Conservation (phyloP, 2,888 invertebrate genomes). For the Scaptomyza parva region DNA sequence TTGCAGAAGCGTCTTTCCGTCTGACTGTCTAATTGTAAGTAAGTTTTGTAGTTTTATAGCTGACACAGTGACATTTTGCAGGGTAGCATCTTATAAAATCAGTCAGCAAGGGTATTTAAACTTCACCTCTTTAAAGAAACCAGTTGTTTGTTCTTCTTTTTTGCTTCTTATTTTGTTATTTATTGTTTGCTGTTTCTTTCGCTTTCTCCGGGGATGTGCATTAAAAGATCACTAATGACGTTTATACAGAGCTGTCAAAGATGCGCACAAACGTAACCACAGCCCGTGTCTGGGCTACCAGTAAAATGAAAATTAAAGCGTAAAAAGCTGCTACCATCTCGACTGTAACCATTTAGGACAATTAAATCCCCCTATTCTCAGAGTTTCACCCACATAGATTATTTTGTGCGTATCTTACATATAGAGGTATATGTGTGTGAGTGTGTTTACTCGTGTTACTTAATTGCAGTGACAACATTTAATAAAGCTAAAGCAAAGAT, state of each 20-base stretch:
- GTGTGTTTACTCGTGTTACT: slow-evolving; percentile 47
- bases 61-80: not conserved
- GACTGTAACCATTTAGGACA: slow-evolving; percentile 5
- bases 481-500: slow-evolving; percentile 47
- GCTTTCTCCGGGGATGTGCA: slow-evolving; percentile 51
- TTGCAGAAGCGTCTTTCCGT: not conserved
- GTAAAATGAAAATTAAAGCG: slow-evolving; percentile 47
- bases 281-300: not conserved
- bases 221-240: slow-evolving; percentile 74
- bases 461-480: slow-evolving; percentile 74
- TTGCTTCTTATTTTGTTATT: slow-evolving; percentile 17
- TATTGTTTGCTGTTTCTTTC: slow-evolving; percentile 26
- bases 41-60: not conserved
- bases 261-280: slow-evolving; percentile 39
- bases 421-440: slow-evolving; percentile 3
- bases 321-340: slow-evolving; percentile 50
- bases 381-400: not conserved
- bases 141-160: not conserved
- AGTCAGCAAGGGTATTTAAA: slow-evolving; percentile 9
- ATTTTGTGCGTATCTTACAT: not conserved
- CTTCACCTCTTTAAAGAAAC: not conserved
- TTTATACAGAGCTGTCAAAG: slow-evolving; percentile 52
- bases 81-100: not conserved
- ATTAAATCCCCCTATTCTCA: not conserved
- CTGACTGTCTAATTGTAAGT: not conserved